phyloP scores from a whole-genome alignment of 2,797 vertebrate species.

The Pempheris klunzingeri region DNA sequence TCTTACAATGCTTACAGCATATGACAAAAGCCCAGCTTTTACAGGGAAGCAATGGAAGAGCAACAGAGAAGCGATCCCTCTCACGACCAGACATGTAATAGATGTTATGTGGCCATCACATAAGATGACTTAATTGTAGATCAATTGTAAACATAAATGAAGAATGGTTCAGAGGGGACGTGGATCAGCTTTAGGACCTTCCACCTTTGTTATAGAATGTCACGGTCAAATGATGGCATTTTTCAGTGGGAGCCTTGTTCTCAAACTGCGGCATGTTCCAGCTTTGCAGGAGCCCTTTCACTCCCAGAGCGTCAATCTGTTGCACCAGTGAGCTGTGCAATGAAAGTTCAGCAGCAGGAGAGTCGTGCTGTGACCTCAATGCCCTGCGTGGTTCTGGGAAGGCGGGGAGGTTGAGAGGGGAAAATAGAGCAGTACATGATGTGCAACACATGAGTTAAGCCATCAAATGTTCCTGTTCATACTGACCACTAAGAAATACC shows the following conservation, averaged over 20 bases:
- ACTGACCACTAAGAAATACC: no score
- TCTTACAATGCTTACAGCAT: no score
- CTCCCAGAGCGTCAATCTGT: conserved; percentile 70
- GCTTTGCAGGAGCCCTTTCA: conserved; percentile 55
- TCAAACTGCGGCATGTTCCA: conserved; percentile 45
- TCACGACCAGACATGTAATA: no score
- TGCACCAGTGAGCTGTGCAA: conserved; percentile 72
- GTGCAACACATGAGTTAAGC: conserved; percentile 21
- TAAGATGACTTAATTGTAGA: neutral
- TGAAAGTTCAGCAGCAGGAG: conserved; percentile 64
- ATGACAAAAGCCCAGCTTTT: no score
- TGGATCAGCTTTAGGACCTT: neutral
- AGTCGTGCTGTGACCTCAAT: conserved; percentile 53
- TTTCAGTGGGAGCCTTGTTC: conserved; percentile 33
- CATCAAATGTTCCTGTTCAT: no score
- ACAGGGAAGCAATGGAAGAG: no score
- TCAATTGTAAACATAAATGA: neutral
- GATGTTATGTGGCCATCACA: neutral
- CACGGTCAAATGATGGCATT: conserved; percentile 25
- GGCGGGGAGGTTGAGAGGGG: conserved; percentile 19
- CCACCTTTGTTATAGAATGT: conserved; percentile 38
- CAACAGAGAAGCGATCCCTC: neutral
- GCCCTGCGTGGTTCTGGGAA: conserved; percentile 6
- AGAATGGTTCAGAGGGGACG: neutral
- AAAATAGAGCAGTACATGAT: conserved; percentile 22